These are phyloP conservation scores for Mastomys natalensis DNA, from an alignment of 2,113 vertebrate genomes.

Conservation along the genomic window DNA sequence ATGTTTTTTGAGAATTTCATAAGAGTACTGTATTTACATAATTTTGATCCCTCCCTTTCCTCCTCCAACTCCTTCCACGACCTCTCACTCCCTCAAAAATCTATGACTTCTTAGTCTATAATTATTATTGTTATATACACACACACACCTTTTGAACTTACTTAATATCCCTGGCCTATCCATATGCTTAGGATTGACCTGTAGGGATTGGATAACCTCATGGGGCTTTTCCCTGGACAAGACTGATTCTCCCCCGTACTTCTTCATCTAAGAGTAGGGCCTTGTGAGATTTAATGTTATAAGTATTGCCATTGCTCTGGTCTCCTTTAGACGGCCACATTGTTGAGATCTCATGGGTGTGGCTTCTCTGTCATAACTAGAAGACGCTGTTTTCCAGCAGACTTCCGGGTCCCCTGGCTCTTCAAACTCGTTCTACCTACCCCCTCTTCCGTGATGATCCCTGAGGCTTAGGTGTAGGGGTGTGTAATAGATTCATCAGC, in stretches of 20 bases:
- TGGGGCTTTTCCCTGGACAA: background rate
- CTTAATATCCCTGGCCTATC: background rate
- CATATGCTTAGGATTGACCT: background rate
- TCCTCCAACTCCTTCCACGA: background rate
- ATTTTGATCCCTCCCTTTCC: background rate
- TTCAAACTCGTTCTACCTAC: background rate
- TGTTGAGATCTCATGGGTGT: too few relatives aligned
- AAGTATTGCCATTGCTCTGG: background rate
- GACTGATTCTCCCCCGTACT: background rate
- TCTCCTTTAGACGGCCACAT: background rate
- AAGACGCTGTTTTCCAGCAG: background rate
- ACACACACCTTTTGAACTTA: background rate
- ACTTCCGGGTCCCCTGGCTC: background rate
- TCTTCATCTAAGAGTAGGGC: background rate
- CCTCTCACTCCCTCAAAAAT: background rate
- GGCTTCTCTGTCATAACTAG: background rate
- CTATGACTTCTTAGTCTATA: background rate
- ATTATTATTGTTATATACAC: background rate
- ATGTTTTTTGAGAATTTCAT: background rate
- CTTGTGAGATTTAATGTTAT: background rate
- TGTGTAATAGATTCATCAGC: background rate
- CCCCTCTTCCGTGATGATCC: background rate
- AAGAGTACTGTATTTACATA: too few relatives aligned
- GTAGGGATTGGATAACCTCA: background rate
- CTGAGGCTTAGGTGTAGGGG: background rate